phyloP scores from a whole-genome alignment of 2,888 invertebrate species.

The Therioaphis trifolii region DNA sequence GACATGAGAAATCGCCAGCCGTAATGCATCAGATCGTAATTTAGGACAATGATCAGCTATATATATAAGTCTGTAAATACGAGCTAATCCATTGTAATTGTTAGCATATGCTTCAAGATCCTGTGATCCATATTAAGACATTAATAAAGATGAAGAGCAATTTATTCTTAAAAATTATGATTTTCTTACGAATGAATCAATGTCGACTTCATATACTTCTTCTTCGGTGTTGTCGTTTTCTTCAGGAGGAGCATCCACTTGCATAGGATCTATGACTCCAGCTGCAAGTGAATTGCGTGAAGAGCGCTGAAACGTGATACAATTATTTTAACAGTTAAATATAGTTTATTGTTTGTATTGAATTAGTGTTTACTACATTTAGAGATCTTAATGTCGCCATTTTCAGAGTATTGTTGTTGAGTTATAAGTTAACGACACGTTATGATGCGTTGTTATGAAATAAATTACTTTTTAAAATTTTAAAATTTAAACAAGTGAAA shows the following conservation, averaged over 20 bases:
- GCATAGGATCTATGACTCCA: slow-evolving; percentile 88
- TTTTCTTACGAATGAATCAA: slow-evolving; percentile 79
- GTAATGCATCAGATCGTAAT: slow-evolving; percentile 88
- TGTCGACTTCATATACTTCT: slow-evolving; percentile 83
- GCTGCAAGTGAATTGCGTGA: slow-evolving; percentile 69
- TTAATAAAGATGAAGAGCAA: not conserved
- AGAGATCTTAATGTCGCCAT: slow-evolving; percentile 23
- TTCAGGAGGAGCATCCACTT: slow-evolving; percentile 93
- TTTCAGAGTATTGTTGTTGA: not conserved
- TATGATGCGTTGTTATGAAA: too few relatives aligned
- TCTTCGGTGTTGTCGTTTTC: slow-evolving; percentile 96
- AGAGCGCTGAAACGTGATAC: slow-evolving; percentile 2
- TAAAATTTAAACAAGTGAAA: too few relatives aligned
- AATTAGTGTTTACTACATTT: not conserved
- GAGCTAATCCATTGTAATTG: slow-evolving; percentile 90
- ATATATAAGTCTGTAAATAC: slow-evolving; percentile 88
- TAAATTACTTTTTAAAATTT: too few relatives aligned
- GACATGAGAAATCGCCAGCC: slow-evolving; percentile 93
- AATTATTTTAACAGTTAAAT: not conserved
- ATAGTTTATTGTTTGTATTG: not conserved
- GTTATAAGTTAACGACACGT: too few relatives aligned
- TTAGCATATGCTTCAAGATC: slow-evolving; percentile 94
- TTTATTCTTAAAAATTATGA: not conserved
- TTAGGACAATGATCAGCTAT: slow-evolving; percentile 96
- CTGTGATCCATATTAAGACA: slow-evolving; percentile 67